Conservation (phyloP, 2,888 invertebrate species). For the Drosophila hamatofila region DNA sequence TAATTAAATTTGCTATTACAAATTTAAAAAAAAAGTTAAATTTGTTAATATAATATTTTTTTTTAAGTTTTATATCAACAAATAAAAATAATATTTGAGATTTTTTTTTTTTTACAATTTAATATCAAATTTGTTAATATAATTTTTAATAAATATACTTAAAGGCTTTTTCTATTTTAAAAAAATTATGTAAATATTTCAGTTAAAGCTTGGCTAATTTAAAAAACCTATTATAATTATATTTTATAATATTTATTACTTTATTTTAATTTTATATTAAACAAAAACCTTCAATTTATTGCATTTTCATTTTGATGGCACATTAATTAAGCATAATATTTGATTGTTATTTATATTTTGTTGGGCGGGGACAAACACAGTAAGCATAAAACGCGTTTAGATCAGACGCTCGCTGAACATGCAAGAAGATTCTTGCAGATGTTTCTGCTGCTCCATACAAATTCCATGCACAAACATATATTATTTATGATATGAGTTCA, state of each 20-base stretch:
- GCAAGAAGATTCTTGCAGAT: constrained; percentile 36
- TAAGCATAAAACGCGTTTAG: constrained; percentile 34
- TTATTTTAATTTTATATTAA: background rate
- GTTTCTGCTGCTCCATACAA: constrained; percentile 20
- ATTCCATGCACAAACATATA: constrained; percentile 38
- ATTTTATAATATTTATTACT: too few relatives aligned
- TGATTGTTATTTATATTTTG: background rate
- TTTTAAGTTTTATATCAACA: too few relatives aligned
- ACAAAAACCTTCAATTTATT: constrained; percentile 9
- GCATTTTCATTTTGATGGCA: constrained; percentile 37
- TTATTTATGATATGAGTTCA: constrained; percentile 13
- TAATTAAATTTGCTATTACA: too few relatives aligned
- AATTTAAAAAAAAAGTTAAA: too few relatives aligned
- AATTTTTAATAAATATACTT: too few relatives aligned
- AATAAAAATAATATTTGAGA: too few relatives aligned
- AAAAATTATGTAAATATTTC: background rate
- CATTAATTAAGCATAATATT: constrained; percentile 12
- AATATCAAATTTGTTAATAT: too few relatives aligned
- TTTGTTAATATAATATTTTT: too few relatives aligned
- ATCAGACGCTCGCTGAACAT: constrained; percentile 27
- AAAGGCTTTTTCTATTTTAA: too few relatives aligned
- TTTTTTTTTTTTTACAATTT: too few relatives aligned
- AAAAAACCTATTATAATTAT: too few relatives aligned
- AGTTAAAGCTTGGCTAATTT: too few relatives aligned
- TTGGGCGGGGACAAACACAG: constrained; percentile 45